These are phyloP conservation scores for Neoscelio sp. DNA, from an alignment of 2,888 invertebrate genomes.

Conservation along the genomic window DNA sequence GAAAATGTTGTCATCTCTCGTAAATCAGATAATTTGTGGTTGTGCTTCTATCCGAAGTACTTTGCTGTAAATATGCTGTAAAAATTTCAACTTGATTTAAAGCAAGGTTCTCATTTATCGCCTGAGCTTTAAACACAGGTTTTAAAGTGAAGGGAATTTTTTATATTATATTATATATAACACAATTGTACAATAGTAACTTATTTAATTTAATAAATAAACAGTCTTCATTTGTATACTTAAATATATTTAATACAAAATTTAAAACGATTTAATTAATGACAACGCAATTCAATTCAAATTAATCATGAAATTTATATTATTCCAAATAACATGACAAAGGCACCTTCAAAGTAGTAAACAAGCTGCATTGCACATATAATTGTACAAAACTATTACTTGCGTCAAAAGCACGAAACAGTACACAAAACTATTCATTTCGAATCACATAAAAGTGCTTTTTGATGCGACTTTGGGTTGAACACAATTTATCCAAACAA, in stretches of 20 bases:
- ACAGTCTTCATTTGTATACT: no score
- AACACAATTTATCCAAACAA: constrained; percentile 56
- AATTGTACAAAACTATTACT: constrained; percentile 42
- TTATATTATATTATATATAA: no score
- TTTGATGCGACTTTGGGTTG: constrained; percentile 39
- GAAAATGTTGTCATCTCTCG: neutral
- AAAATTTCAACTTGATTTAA: neutral
- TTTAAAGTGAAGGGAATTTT: no score
- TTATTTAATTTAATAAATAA: no score
- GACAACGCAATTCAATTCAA: no score
- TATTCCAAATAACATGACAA: constrained; percentile 39
- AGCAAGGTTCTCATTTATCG: no score
- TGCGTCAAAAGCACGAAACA: constrained; percentile 52
- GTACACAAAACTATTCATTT: constrained; percentile 21
- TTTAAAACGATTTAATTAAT: no score
- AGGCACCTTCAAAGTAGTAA: constrained; percentile 23
- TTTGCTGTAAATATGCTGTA: neutral
- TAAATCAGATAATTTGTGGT: constrained; percentile 7
- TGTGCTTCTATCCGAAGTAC: neutral
- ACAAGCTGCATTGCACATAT: constrained; percentile 5
- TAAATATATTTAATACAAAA: no score
- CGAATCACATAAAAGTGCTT: constrained; percentile 35
- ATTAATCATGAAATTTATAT: constrained; percentile 28
- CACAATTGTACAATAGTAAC: no score
- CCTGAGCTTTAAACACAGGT: no score